Percentiles rank a stretch among this genome's conserved stretches.
phyloP scores from a whole-genome alignment of 2,113 vertebrate species.

The Rattus norvegicus region GRCr8 NC_086039.1:143505501-143506000 shows the following conservation, averaged over 20 bases:
- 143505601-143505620: background rate
- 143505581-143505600: background rate
- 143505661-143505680: background rate
- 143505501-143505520: background rate
- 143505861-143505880: too few species aligned
- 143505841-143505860: background rate
- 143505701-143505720: conserved; percentile 1
- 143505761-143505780: background rate
- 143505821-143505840: background rate
- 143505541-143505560: background rate
- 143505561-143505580: background rate
- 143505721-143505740: background rate
- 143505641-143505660: background rate
- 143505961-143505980: too few species aligned
- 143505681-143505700: background rate
- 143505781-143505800: background rate
- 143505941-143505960: too few species aligned
- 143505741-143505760: background rate
- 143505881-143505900: too few species aligned
- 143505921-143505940: too few species aligned
- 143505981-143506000: too few species aligned
- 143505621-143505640: too few species aligned
- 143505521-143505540: background rate
- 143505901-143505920: too few species aligned
- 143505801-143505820: background rate